Conservation (phyloP, 92 coral and sea anemone species). For the Galaxea fascicularis region DNA sequence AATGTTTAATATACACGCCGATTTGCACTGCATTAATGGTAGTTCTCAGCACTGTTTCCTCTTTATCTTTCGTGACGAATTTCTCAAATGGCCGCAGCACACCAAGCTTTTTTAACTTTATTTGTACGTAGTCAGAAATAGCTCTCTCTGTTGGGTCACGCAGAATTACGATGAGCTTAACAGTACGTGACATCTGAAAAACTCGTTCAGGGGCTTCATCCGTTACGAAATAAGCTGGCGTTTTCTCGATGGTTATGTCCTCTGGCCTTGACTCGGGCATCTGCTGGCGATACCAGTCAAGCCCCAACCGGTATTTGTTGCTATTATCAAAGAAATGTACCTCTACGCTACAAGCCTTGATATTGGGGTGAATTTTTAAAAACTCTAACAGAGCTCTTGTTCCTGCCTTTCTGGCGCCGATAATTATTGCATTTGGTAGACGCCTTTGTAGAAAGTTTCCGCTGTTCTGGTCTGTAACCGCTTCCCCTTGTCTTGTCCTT, state of each 20-base stretch:
- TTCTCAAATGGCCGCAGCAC: slow-evolving; percentile 57
- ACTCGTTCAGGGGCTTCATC: slow-evolving; percentile 72
- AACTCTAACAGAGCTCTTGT: slow-evolving; percentile 71
- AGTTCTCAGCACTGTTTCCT: slow-evolving; percentile 37
- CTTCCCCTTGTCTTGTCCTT: background rate
- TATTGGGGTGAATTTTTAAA: slow-evolving; percentile 60
- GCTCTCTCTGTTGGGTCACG: slow-evolving; percentile 86
- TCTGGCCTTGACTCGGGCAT: slow-evolving; percentile 70
- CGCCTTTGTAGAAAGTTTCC: slow-evolving; percentile 25
- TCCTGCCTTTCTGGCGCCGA: slow-evolving; percentile 72
- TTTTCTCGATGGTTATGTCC: slow-evolving; percentile 77
- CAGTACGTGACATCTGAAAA: slow-evolving; percentile 59
- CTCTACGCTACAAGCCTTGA: slow-evolving; percentile 61
- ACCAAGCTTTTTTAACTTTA: slow-evolving; percentile 10
- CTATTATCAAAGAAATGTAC: slow-evolving; percentile 79
- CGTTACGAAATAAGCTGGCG: slow-evolving; percentile 91
- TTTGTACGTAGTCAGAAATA: slow-evolving; percentile 84
- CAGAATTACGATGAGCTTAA: slow-evolving; percentile 75
- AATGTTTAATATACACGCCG: slow-evolving; percentile 68
- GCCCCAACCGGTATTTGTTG: slow-evolving; percentile 57
- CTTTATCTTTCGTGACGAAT: slow-evolving; percentile 41
- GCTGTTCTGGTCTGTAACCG: background rate
- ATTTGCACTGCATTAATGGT: slow-evolving; percentile 30
- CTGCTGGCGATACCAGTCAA: slow-evolving; percentile 77
- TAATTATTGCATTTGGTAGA: slow-evolving; percentile 59